Evolutionary conservation across 2,888 invertebrate genomes (phyloP).

Genomic region (Polyommatus icarus): DNA sequence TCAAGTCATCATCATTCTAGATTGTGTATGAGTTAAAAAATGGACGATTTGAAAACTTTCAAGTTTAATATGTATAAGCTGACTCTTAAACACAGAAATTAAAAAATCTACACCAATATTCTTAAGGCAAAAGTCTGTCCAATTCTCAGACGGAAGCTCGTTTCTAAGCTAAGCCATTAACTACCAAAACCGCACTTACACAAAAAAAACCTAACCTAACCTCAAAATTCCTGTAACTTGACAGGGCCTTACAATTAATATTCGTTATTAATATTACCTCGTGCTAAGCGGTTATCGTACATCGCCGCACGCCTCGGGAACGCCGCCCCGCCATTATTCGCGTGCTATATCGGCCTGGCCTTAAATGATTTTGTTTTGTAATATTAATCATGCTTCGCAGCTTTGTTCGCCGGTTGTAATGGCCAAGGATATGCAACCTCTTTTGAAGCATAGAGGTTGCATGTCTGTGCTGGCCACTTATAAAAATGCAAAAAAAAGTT

Average conservation of each 20-base stretch:
- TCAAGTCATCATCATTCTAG: no score
- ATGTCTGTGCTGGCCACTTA: background rate
- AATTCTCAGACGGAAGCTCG: no score
- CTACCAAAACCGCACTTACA: no score
- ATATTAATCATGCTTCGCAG: slow-evolving; percentile 20
- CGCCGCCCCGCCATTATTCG: slow-evolving; percentile 19
- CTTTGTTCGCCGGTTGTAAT: slow-evolving; percentile 1
- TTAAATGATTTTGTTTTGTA: slow-evolving; percentile 31
- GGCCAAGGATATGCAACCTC: slow-evolving; percentile 11
- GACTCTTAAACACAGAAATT: no score
- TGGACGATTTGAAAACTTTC: no score
- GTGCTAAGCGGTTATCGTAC: slow-evolving; percentile 36
- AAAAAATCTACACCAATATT: no score
- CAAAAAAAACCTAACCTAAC: background rate
- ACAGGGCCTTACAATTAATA: slow-evolving; percentile 27
- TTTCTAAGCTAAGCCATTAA: no score
- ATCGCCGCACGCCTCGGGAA: slow-evolving; percentile 32
- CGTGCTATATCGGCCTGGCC: slow-evolving; percentile 24
- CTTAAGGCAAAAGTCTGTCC: no score
- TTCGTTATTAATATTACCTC: slow-evolving; percentile 32
- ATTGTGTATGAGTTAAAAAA: no score
- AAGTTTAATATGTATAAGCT: no score
- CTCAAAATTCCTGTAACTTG: slow-evolving; percentile 3
- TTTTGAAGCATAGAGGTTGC: background rate
- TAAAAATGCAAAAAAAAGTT: background rate